A percentile compares a stretch with the other conserved stretches of the same genome.
These are phyloP conservation scores for Eira barbara DNA, from an alignment of 2,113 vertebrate species.

Conservation along the genomic window DNA sequence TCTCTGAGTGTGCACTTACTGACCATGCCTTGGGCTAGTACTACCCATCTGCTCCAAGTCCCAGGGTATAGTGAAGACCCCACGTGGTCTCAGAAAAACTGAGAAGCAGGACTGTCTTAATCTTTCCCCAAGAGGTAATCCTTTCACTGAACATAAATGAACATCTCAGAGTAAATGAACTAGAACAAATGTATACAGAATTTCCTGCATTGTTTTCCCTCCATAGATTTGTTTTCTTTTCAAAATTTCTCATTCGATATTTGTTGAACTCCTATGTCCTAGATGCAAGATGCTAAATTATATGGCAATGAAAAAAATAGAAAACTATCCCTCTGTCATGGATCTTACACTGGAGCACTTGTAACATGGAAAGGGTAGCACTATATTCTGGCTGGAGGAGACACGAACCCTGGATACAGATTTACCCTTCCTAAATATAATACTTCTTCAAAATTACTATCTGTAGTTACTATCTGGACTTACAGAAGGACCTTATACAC, in stretches of 20 bases:
- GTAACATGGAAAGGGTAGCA: background rate
- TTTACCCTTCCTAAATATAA: background rate
- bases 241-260: background rate
- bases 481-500: background rate
- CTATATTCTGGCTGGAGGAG: background rate
- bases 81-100: background rate
- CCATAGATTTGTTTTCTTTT: background rate
- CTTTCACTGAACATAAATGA: background rate
- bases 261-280: background rate
- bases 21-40: background rate
- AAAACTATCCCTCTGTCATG: background rate
- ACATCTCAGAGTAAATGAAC: background rate
- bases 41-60: background rate
- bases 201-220: background rate
- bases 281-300: background rate
- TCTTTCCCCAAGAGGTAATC: background rate
- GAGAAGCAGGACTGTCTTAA: background rate
- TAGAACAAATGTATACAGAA: background rate
- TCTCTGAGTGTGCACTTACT: background rate
- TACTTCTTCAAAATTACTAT: background rate
- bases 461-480: background rate
- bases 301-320: background rate
- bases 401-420: background rate
- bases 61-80: background rate
- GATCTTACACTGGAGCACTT: background rate